phyloP scores from a whole-genome alignment of 2,113 vertebrate genomes.

The Laticauda colubrina region DNA sequence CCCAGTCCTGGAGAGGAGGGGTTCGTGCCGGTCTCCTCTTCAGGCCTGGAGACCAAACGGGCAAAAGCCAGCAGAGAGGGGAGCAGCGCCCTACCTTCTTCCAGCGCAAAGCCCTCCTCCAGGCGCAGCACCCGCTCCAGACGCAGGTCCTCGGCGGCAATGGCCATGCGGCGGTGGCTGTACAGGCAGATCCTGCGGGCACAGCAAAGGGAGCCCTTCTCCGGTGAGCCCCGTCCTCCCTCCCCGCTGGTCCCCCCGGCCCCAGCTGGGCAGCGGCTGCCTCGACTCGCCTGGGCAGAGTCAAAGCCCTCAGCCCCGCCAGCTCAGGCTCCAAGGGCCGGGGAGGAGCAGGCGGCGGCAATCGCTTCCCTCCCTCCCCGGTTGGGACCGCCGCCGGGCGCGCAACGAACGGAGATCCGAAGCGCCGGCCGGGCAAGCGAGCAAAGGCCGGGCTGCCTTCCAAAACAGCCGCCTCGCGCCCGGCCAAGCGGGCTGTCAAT shows the following conservation, averaged over 20 bases:
- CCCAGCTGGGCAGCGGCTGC: accelerated
- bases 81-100: conserved; percentile 76
- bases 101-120: conserved; percentile 77
- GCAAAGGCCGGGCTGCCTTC: not conserved
- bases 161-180: conserved; percentile 89
- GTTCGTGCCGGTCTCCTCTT: not conserved
- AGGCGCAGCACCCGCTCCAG: conserved; percentile 84
- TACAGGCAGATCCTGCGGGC: conserved; percentile 83
- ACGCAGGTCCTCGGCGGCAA: conserved; percentile 85
- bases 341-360: not conserved
- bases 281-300: no score
- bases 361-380: not conserved
- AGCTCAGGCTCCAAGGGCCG: not conserved
- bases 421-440: not conserved
- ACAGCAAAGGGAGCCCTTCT: not conserved
- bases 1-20: not conserved
- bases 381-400: accelerated
- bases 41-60: not conserved
- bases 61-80: not conserved
- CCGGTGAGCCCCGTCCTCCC: not conserved
- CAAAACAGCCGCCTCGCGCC: no score
- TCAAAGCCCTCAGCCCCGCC: no score
- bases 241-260: no score
- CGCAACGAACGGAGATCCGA: not conserved
- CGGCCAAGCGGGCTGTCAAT: no score